Base-by-base conservation (phyloP, 1,140 invertebrate species). In the Meloidogyne hapla region DNA sequence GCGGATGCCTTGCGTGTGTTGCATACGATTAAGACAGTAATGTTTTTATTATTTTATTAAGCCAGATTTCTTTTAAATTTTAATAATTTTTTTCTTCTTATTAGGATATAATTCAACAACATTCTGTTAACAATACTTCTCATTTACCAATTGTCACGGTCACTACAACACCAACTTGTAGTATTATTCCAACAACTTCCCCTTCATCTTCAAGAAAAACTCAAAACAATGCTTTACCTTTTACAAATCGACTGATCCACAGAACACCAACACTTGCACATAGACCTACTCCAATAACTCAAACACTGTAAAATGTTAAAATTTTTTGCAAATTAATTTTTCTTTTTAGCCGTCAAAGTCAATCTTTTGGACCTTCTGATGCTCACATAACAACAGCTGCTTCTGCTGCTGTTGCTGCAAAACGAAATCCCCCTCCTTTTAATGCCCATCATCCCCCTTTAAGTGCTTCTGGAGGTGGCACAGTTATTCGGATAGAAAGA, bases 1-100 rank as follows among this genome's bases (percentile, higher is more conserved):
- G 65, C 66, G 4, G 72, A 78, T 56, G 83, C 83, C 1, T 71
- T 67, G 3, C 74, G 77, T n/a, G 71, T 85, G 38, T 69, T 84
- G n/a, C 40, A 69, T 21, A 38, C 33, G 6, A 68, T 82, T 8
- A 80, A 78, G 42, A 40, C 77, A 23, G 75, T 73, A 23, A 28
- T 56, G 3, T 18, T 21, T 70, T 33, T 40, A n/a, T n/a, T n/a
- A n/a, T n/a, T n/a, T n/a, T n/a, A n/a, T n/a, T n/a, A n/a, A n/a
- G n/a, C n/a, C n/a, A n/a, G n/a, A n/a, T n/a, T n/a, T n/a, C n/a
- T n/a, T n/a, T n/a, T n/a, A n/a, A n/a, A n/a, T n/a, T n/a, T n/a
- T n/a, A n/a, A n/a, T n/a, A n/a, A n/a, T n/a, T n/a, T n/a, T n/a
- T n/a, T n/a, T n/a, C n/a, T 28, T 15, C 15, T 40, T 21, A 77